These are phyloP conservation scores for Cuculus canorus DNA, from an alignment of 2,797 vertebrate species.

Conservation along the genomic window DNA sequence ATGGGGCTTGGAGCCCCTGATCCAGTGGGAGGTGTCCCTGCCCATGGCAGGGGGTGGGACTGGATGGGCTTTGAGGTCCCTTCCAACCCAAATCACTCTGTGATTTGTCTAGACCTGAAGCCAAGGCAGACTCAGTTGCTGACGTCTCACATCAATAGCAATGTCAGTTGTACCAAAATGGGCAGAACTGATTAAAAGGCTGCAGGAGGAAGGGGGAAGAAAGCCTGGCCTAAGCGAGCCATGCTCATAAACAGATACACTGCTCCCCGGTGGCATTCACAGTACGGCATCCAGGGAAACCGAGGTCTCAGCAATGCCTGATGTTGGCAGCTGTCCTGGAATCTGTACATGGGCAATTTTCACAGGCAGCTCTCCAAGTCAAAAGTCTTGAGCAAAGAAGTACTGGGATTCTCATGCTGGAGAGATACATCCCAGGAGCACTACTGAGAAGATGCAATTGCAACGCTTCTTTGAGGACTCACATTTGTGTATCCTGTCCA, in stretches of 20 bases:
- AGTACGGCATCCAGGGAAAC: rapidly evolving
- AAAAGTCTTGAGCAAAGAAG: background rate
- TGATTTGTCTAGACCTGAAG: background rate
- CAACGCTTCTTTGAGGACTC: background rate
- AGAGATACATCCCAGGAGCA: background rate
- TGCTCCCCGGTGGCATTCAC: background rate
- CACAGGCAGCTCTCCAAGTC: background rate
- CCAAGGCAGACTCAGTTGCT: background rate
- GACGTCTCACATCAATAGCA: rapidly evolving
- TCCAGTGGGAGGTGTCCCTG: too few species aligned
- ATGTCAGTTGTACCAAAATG: rapidly evolving
- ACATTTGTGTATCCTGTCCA: background rate
- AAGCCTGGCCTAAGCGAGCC: rapidly evolving
- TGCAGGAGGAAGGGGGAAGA: background rate
- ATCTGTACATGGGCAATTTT: background rate
- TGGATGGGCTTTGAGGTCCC: too few species aligned
- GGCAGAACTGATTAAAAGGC: rapidly evolving
- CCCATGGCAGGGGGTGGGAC: too few species aligned
- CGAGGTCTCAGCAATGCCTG: background rate
- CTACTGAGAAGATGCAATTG: rapidly evolving
- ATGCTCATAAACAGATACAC: background rate
- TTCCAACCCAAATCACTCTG: too few species aligned
- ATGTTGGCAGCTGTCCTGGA: background rate
- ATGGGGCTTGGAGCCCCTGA: too few species aligned
- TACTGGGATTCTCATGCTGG: background rate